Evolutionary conservation across 2,888 invertebrate genomes (phyloP), one percentile per base, ranked within the genome.

Genomic region (Anthophora plumipes): DNA sequence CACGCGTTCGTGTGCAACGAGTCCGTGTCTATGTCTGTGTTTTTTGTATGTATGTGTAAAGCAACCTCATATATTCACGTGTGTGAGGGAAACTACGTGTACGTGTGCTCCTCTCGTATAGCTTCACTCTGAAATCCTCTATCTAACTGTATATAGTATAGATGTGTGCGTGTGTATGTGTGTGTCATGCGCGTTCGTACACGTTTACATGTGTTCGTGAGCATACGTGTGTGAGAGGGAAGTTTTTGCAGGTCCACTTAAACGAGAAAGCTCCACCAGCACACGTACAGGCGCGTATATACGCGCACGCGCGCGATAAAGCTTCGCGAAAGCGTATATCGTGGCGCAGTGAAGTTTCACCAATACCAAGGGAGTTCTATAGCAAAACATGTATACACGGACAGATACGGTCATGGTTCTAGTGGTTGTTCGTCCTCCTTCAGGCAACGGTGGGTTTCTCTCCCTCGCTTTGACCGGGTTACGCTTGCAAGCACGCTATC

Each of bases 401-500:
- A 72, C 64, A 61, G 71, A 60, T 37, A 75, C 75, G 69, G 71
- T 68, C 71, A 72, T 66, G 70, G 70, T 61, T 31, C 64, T 43
- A 67, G 50, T 50, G 55, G 31, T 25, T 54, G 75, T 70, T 69
- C 71, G 55, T 77, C 75, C 77, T 77, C 46, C 43, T 71, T 67
- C 57, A 20, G 14, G 22, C 70, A 63, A 69, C 55, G 66, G 11
- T 14, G 22, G 0, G 5, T 68, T 22, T 37, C 79, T 72, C 83
- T 77, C 77, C 55, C 82, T 83, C 74, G 39, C 75, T 81, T 77
- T 85, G 79, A 87, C 83, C 86, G 83, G 78, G 82, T 86, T 86
- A 82, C 79, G 70, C 73, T 74, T 71, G 78, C 78, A 78, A 78
- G 63, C 73, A 57, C 64, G 50, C 80, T 41, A 43, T 63, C 61